Evolutionary conservation across 2,113 vertebrate species (phyloP), one percentile per base, ranked within the genome.

Genomic region (Odontesthes bonariensis): DNA sequence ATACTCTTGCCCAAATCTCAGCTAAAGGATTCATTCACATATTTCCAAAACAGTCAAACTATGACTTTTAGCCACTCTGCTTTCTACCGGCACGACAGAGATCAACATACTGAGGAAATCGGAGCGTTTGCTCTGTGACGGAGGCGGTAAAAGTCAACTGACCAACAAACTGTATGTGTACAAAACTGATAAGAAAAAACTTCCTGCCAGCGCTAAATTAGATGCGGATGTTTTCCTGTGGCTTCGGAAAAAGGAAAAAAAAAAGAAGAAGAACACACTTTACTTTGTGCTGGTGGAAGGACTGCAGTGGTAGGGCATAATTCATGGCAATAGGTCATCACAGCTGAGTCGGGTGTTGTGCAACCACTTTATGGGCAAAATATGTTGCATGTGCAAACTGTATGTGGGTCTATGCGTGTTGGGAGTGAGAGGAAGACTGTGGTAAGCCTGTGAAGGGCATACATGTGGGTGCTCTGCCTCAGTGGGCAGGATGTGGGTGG

Each of bases 401-500:
- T 22, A 23, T 35, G 69, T 52, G 58, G 60, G 52, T 27, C 27
- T 27, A 27, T 47, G 49, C 62, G 13, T 70, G 20, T 71, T 49
- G 33, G 60, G 73, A 19, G 69, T 16, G 71, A 83, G 60, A 78
- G 76, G 77, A 90, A 85, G 80, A 87, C 70, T 86, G 84, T 77
- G 83, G 79, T 86, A 32, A 77, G 69, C 69, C 70, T 65, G 77
- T 75, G 72, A 81, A 87, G 75, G 78, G 53, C 79, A 76, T 71
- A 75, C 61, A 71, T 88, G 86, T 76, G 83, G 85, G 66, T 75
- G 84, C 84, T 76, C 73, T 68, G 78, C 81, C 79, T 84, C 62
- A 58, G 75, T 75, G 77, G 82, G 81, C 83, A 89, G 90, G 88
- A 93, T 86, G 89, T 88, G 87, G 91, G 81, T 75, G 78, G 69